Percentiles rank a stretch among this genome's conserved stretches.
Evolutionary conservation across 2,797 vertebrate genomes (phyloP).

Genomic region (Apogon talboti): DNA sequence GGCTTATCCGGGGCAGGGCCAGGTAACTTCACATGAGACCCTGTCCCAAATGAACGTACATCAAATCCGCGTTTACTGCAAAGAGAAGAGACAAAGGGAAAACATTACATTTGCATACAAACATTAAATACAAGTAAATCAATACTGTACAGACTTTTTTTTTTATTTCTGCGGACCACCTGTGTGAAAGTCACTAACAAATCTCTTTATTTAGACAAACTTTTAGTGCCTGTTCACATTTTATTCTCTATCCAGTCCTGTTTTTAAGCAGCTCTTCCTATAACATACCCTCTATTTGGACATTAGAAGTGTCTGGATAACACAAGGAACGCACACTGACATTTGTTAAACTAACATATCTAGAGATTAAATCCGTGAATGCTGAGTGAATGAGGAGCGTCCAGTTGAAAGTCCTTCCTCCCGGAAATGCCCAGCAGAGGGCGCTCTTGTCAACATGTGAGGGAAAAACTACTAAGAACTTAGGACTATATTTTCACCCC

Average conservation of each 20-base stretch:
- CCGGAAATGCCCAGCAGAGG: slow-evolving; percentile 48
- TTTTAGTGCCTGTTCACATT: background rate
- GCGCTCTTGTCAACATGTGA: slow-evolving; percentile 59
- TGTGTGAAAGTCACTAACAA: background rate
- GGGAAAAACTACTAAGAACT: slow-evolving; percentile 13
- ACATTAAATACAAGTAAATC: background rate
- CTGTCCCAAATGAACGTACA: slow-evolving; percentile 96
- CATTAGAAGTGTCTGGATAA: too few relatives aligned
- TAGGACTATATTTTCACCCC: slow-evolving; percentile 11
- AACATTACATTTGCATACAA: slow-evolving; percentile 34
- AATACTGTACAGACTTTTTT: background rate
- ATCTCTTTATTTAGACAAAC: background rate
- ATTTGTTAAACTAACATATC: background rate
- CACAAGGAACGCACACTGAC: too few relatives aligned
- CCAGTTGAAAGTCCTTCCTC: slow-evolving; percentile 51
- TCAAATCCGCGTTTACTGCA: slow-evolving; percentile 97
- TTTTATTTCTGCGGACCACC: slow-evolving; percentile 8
- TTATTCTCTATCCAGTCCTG: too few relatives aligned
- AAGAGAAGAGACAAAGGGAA: slow-evolving; percentile 58
- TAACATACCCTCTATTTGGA: too few relatives aligned
- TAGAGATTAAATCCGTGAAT: background rate
- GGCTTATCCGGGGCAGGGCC: slow-evolving; percentile 98
- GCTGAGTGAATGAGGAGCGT: background rate
- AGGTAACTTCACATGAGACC: slow-evolving; percentile 96
- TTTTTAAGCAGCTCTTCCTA: too few relatives aligned